A percentile compares a stretch with the other conserved stretches of the same genome.
Conservation (phyloP, 1,140 invertebrate species). For the Ips nitidus region DNA sequence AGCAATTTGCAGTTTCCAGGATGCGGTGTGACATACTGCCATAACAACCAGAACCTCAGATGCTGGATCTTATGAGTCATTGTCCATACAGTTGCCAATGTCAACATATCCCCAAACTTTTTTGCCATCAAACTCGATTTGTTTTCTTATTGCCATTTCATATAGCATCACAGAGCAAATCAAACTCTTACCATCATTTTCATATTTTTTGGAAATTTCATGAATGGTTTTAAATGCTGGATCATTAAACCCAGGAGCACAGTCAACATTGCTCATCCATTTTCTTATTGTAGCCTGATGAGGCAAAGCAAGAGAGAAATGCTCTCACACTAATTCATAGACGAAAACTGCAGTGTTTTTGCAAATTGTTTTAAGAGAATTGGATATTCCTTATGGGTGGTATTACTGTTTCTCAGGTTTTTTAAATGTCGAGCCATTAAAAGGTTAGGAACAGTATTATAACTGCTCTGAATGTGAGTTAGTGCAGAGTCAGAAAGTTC, state of each 20-base stretch:
- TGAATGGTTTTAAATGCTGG: constrained; percentile 56
- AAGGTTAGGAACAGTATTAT: not conserved
- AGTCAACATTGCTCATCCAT: constrained; percentile 45
- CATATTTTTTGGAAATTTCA: constrained; percentile 5
- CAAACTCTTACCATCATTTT: constrained; percentile 18
- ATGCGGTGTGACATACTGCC: constrained; percentile 41
- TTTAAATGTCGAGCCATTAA: constrained; percentile 37
- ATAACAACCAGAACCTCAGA: constrained; percentile 45
- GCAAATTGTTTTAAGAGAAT: constrained; percentile 19
- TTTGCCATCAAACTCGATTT: constrained; percentile 41
- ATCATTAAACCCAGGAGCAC: constrained; percentile 53
- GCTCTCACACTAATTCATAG: constrained; percentile 35
- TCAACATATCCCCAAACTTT: constrained; percentile 42
- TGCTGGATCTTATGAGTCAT: constrained; percentile 38
- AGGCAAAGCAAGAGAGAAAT: constrained; percentile 40
- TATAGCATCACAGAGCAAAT: constrained; percentile 42
- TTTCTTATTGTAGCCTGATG: constrained; percentile 43
- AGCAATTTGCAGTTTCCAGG: constrained; percentile 45
- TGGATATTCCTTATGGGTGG: not conserved
- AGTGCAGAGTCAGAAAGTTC: not conserved
- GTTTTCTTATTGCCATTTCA: constrained; percentile 47
- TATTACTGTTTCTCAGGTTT: not conserved
- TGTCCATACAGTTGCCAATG: constrained; percentile 35
- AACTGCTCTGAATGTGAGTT: not conserved
- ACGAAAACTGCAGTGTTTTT: constrained; percentile 44